Percentiles rank a stretch among this genome's conserved stretches.
Evolutionary conservation across 2,113 vertebrate species (phyloP).

Genomic region (Podarcis muralis): DNA sequence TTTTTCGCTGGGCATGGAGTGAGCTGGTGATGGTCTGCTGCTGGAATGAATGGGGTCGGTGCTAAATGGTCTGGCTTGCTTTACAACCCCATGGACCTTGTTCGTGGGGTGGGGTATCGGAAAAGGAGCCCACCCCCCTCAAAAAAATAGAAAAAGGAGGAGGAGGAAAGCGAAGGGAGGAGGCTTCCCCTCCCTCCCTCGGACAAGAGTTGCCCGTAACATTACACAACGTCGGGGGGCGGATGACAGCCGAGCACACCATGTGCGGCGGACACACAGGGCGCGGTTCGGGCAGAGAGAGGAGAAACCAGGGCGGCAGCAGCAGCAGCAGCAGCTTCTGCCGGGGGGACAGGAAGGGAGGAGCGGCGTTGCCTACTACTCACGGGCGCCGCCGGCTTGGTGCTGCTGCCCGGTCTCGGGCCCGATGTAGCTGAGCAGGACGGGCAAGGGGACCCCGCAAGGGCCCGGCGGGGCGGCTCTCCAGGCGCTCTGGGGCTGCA

Average conservation of each 20-base stretch:
- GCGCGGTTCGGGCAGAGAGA: not conserved
- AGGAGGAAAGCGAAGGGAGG: not conserved
- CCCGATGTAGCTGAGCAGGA: slow-evolving; percentile 5
- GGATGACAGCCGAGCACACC: not conserved
- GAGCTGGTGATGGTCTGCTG: not conserved
- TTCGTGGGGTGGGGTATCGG: too few relatives aligned
- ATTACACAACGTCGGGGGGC: too few relatives aligned
- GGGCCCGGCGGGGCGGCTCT: slow-evolving; percentile 61
- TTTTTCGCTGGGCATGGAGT: too few relatives aligned
- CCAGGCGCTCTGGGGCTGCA: slow-evolving; percentile 59
- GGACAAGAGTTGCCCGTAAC: too few relatives aligned
- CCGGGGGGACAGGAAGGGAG: too few relatives aligned
- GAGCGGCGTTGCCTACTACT: not conserved
- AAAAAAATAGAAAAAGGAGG: too few relatives aligned
- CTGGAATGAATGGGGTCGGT: not conserved
- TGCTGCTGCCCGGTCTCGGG: not conserved
- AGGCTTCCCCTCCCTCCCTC: not conserved
- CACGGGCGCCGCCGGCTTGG: not conserved
- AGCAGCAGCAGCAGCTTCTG: not conserved
- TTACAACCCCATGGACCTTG: not conserved
- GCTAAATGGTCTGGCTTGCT: not conserved
- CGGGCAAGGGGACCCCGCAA: not conserved
- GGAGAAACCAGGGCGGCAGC: not conserved
- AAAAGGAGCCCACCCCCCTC: not conserved
- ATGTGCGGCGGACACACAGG: not conserved